Conservation (phyloP, 2,797 vertebrate species). For the Sarcoramphus papa region DNA sequence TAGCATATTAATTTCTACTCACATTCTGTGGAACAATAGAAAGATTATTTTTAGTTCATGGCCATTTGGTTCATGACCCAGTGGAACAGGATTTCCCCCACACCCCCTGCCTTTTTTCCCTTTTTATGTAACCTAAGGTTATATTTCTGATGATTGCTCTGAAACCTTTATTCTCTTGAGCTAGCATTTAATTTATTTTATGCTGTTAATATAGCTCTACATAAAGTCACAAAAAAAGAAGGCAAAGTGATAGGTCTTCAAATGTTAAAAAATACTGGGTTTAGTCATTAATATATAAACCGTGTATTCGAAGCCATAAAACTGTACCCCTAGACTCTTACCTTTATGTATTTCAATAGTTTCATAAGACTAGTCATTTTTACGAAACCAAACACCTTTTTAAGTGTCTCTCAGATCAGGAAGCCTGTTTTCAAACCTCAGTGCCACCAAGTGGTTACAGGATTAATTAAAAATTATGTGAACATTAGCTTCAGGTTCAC, state of each 20-base stretch:
- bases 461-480: constrained; percentile 9
- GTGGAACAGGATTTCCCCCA: constrained; percentile 48
- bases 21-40: constrained; percentile 39
- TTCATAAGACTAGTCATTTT: background rate
- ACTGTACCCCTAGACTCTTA: background rate
- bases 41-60: constrained; percentile 60
- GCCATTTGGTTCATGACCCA: constrained; percentile 2
- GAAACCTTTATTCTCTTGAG: background rate
- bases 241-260: background rate
- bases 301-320: background rate
- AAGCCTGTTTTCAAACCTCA: background rate
- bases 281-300: background rate
- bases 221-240: background rate
- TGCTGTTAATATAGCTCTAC: background rate
- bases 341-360: background rate
- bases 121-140: background rate
- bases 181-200: background rate
- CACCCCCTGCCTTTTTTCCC: background rate
- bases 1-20: constrained; percentile 46
- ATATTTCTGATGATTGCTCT: background rate
- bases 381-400: background rate
- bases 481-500: background rate
- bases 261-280: background rate
- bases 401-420: background rate
- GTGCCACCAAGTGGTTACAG: background rate